Conservation (phyloP, 2,797 vertebrate species). For the Labeo calbasu region DNA sequence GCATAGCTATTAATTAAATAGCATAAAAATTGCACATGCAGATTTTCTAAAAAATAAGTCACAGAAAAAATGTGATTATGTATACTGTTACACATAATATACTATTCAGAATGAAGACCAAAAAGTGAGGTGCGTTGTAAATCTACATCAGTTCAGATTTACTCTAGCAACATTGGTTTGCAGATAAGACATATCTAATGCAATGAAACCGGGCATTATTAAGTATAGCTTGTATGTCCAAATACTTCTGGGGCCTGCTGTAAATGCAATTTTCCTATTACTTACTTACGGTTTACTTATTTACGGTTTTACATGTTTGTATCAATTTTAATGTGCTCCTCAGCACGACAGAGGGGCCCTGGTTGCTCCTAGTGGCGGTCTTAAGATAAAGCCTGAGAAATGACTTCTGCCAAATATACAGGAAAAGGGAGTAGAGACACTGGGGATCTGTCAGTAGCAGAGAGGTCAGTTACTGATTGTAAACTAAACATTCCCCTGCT, state of each 20-base stretch:
- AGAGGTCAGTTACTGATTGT: constrained; percentile 22
- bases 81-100: no score
- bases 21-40: not conserved
- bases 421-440: not conserved
- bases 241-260: not conserved
- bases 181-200: no score
- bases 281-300: not conserved
- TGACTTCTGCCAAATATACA: not conserved
- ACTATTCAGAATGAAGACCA: not conserved
- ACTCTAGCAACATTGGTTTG: no score
- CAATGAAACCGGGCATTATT: no score
- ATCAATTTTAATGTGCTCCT: not conserved
- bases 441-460: constrained; percentile 13
- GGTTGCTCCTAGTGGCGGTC: not conserved
- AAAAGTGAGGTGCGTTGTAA: not conserved
- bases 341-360: not conserved
- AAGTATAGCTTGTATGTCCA: not conserved
- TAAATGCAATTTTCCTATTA: not conserved
- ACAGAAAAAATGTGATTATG: not conserved
- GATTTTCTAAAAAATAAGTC: not conserved
- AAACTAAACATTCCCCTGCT: constrained; percentile 24
- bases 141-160: not conserved
- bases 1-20: not conserved
- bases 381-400: constrained; percentile 17
- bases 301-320: not conserved